These are phyloP conservation scores for Polyploca ridens DNA, from an alignment of 2,888 invertebrate genomes.

Conservation along the genomic window DNA sequence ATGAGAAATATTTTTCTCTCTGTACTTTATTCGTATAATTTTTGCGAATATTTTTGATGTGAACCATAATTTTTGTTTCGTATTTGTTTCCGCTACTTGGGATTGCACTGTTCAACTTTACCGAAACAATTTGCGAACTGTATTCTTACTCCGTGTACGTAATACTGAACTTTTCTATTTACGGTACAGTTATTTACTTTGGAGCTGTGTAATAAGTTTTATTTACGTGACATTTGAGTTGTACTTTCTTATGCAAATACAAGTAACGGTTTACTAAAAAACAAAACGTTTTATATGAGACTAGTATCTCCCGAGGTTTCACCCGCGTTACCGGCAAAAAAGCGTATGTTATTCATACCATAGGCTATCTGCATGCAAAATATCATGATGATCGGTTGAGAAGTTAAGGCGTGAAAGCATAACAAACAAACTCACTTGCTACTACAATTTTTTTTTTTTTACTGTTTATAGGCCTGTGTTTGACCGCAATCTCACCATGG, in stretches of 20 bases:
- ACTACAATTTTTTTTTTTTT: too few species aligned
- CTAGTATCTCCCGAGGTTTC: too few species aligned
- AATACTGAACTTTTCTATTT: background rate
- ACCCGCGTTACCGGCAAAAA: too few species aligned
- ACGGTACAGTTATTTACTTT: background rate
- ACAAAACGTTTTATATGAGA: too few species aligned
- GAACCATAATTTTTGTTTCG: conserved; percentile 4
- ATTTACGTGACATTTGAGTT: background rate
- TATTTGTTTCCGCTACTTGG: background rate
- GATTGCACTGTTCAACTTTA: background rate
- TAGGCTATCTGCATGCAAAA: too few species aligned
- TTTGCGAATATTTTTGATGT: background rate
- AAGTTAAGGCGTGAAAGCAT: too few species aligned
- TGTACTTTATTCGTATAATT: conserved; percentile 5
- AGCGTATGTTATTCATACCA: too few species aligned
- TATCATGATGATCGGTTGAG: too few species aligned
- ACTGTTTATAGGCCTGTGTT: too few species aligned
- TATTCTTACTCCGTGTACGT: background rate
- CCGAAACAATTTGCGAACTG: background rate
- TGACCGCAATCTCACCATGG: too few species aligned
- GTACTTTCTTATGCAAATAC: background rate
- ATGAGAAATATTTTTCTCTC: background rate
- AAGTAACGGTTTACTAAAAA: too few species aligned
- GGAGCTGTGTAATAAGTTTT: background rate
- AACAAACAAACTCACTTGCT: too few species aligned